phyloP scores from a whole-genome alignment of 2,888 invertebrate species.

The Luperina testacea region DNA sequence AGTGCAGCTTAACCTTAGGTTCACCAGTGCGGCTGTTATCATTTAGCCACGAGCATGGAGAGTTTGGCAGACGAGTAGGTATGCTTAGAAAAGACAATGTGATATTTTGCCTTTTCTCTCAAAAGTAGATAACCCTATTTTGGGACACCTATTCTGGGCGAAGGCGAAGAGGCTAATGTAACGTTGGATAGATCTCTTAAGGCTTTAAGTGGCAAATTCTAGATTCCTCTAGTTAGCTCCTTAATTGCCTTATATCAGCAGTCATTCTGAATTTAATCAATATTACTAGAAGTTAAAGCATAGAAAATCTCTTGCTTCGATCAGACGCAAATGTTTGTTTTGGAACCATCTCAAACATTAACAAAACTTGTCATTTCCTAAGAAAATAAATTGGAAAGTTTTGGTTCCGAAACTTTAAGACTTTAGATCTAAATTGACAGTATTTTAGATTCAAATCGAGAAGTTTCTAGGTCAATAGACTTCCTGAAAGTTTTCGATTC shows the following conservation, averaged over 20 bases:
- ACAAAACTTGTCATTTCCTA: slow-evolving; percentile 29
- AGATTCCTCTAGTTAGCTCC: too few species aligned
- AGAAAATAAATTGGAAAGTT: slow-evolving; percentile 40
- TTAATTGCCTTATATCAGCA: too few species aligned
- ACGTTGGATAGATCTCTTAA: background rate
- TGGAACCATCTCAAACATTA: slow-evolving; percentile 30
- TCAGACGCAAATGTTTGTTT: slow-evolving; percentile 31
- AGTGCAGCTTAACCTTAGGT: too few species aligned
- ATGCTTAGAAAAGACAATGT: background rate
- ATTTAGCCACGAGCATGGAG: too few species aligned
- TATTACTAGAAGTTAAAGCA: background rate
- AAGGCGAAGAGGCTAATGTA: too few species aligned
- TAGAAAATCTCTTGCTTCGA: background rate
- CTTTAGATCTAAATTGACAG: slow-evolving; percentile 30
- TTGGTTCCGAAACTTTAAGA: slow-evolving; percentile 9
- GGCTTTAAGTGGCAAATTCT: background rate
- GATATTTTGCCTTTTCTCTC: background rate
- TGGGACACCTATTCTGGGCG: too few species aligned
- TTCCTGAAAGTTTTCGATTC: slow-evolving; percentile 11
- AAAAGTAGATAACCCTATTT: background rate
- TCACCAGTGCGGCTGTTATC: too few species aligned
- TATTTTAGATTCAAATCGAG: slow-evolving; percentile 44
- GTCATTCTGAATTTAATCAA: background rate
- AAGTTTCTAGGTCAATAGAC: slow-evolving; percentile 50
- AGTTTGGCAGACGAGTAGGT: background rate